phyloP scores from a whole-genome alignment of 2,113 vertebrate genomes.

The Eretmochelys imbricata region DNA sequence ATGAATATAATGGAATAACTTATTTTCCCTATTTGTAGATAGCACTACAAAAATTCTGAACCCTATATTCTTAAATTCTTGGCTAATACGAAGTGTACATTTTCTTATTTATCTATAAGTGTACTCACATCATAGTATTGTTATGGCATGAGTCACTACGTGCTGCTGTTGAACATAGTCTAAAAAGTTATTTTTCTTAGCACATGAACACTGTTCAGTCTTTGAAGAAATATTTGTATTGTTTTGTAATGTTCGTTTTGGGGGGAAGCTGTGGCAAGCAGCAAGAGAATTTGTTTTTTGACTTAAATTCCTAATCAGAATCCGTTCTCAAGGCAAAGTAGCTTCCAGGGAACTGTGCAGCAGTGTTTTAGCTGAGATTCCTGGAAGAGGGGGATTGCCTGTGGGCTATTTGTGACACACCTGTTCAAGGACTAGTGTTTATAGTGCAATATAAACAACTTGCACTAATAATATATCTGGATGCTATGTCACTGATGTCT shows the following conservation, averaged over 20 bases:
- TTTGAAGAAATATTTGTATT: background rate
- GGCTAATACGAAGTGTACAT: background rate
- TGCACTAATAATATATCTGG: background rate
- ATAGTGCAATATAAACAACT: slow-evolving; percentile 10
- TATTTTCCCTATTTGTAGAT: background rate
- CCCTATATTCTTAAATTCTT: background rate
- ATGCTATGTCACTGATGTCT: background rate
- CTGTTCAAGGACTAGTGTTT: background rate
- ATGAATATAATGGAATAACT: background rate
- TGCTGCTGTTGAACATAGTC: background rate
- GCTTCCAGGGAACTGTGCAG: background rate
- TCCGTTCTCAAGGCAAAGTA: background rate
- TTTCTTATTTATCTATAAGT: background rate
- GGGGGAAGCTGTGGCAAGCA: rapidly evolving
- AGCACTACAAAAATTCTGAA: slow-evolving; percentile 26
- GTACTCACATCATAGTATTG: background rate
- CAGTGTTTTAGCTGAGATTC: background rate
- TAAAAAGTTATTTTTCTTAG: background rate
- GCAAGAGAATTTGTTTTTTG: background rate
- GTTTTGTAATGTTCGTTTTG: background rate
- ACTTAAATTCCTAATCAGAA: background rate
- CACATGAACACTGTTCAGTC: background rate
- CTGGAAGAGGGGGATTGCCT: background rate
- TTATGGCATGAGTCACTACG: background rate
- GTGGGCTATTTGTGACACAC: background rate